Percentiles rank a stretch among this genome's conserved stretches.
These are phyloP conservation scores for Campoplex capitator DNA, from an alignment of 2,888 invertebrate species.

Conservation along the genomic window DNA sequence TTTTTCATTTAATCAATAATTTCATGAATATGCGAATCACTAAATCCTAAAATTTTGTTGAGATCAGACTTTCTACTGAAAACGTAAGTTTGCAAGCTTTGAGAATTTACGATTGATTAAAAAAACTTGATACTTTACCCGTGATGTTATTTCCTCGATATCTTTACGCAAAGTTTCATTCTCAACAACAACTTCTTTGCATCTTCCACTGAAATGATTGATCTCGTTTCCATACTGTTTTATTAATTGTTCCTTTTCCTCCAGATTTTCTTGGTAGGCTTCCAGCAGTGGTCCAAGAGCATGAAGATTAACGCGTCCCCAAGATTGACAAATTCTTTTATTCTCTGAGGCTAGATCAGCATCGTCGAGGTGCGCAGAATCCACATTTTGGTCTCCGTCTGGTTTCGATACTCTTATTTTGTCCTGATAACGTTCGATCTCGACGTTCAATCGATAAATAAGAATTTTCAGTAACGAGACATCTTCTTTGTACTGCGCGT, in stretches of 20 bases:
- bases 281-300: slow-evolving; percentile 90
- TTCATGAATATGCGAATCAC: too few species aligned
- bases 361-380: slow-evolving; percentile 73
- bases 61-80: neutral
- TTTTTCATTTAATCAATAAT: too few species aligned
- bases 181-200: slow-evolving; percentile 89
- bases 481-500: slow-evolving; percentile 88
- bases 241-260: slow-evolving; percentile 91
- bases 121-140: slow-evolving; percentile 73
- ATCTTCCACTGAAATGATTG: slow-evolving; percentile 89
- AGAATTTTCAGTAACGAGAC: slow-evolving; percentile 91
- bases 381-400: slow-evolving; percentile 65
- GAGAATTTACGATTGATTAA: slow-evolving; percentile 39
- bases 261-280: slow-evolving; percentile 92
- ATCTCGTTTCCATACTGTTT: slow-evolving; percentile 90
- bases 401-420: slow-evolving; percentile 85
- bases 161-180: slow-evolving; percentile 88
- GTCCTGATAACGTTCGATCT: slow-evolving; percentile 92
- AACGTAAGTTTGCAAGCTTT: neutral
- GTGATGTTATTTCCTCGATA: slow-evolving; percentile 85
- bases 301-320: slow-evolving; percentile 87
- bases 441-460: slow-evolving; percentile 91
- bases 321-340: slow-evolving; percentile 85
- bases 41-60: too few species aligned
- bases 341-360: slow-evolving; percentile 82